phyloP scores from a whole-genome alignment of 2,113 vertebrate species.

The Mandrillus leucophaeus region DNA sequence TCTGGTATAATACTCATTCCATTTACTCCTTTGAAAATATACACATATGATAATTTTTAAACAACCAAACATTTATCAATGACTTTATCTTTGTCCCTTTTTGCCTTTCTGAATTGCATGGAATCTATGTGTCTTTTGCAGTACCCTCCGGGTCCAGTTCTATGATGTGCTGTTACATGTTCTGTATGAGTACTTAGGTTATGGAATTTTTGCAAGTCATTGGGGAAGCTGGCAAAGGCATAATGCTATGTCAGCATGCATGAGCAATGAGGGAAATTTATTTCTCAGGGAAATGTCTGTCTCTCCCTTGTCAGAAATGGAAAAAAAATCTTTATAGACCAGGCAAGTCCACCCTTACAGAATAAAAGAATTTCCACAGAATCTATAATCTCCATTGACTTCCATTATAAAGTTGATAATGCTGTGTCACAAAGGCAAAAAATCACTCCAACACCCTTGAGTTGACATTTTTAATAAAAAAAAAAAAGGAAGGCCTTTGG shows the following conservation, averaged over 20 bases:
- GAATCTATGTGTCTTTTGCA: background rate
- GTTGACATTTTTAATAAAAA: background rate
- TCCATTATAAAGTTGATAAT: constrained; percentile 20
- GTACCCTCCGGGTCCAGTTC: background rate
- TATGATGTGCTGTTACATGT: background rate
- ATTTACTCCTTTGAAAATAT: constrained; percentile 13
- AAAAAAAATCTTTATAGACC: background rate
- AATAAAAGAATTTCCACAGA: background rate
- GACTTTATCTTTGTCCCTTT: background rate
- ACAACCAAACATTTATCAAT: background rate
- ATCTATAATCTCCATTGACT: background rate
- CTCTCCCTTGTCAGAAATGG: background rate
- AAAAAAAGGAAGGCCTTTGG: background rate
- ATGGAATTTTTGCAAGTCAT: constrained; percentile 49
- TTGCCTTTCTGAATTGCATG: constrained; percentile 1
- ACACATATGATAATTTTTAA: background rate
- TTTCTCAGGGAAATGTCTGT: constrained; percentile 3
- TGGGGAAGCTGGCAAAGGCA: constrained; percentile 27
- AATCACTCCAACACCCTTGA: background rate
- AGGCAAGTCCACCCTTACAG: background rate
- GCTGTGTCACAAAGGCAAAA: background rate
- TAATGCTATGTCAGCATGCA: constrained; percentile 29
- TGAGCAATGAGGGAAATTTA: constrained; percentile 1
- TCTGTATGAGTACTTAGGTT: constrained; percentile 29
- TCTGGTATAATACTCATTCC: background rate